phyloP scores from a whole-genome alignment of 2,797 vertebrate genomes.

The Catamblyrhynchus diadema region DNA sequence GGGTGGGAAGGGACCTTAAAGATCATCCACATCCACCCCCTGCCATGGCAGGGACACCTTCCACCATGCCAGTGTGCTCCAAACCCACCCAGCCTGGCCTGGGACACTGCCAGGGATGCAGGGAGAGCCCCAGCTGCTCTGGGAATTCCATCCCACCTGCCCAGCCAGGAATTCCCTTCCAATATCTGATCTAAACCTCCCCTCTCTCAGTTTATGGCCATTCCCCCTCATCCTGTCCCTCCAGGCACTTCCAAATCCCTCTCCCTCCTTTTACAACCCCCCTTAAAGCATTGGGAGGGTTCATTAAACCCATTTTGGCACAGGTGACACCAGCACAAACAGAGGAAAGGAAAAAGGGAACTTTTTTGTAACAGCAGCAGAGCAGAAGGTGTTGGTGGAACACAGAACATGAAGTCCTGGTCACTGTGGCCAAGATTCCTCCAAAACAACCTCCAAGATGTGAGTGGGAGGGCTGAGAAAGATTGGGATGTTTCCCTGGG shows the following conservation, averaged over 20 bases:
- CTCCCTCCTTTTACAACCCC: not conserved
- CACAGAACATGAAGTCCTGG: not conserved
- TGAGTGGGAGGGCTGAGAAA: not conserved
- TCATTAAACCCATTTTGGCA: not conserved
- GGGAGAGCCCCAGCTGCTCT: not conserved
- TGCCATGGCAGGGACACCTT: not conserved
- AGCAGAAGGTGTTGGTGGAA: not conserved
- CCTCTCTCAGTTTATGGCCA: not conserved
- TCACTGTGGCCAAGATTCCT: not conserved
- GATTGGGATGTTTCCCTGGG: not conserved
- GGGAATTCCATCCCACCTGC: not conserved
- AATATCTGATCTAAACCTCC: not conserved
- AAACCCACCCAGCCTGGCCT: fast-evolving
- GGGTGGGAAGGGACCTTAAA: not conserved
- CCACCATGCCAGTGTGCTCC: fast-evolving
- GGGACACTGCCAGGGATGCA: not conserved
- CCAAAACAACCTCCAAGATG: not conserved
- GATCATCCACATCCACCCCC: too few species aligned
- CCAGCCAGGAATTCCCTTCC: not conserved
- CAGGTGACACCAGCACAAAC: not conserved
- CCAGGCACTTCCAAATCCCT: not conserved
- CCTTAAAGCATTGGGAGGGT: not conserved
- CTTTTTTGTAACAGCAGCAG: not conserved
- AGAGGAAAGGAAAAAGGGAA: not conserved
- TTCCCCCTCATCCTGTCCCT: not conserved